Conservation (phyloP, 1,140 invertebrate species). For the honey bee (Apis mellifera) region DNA sequence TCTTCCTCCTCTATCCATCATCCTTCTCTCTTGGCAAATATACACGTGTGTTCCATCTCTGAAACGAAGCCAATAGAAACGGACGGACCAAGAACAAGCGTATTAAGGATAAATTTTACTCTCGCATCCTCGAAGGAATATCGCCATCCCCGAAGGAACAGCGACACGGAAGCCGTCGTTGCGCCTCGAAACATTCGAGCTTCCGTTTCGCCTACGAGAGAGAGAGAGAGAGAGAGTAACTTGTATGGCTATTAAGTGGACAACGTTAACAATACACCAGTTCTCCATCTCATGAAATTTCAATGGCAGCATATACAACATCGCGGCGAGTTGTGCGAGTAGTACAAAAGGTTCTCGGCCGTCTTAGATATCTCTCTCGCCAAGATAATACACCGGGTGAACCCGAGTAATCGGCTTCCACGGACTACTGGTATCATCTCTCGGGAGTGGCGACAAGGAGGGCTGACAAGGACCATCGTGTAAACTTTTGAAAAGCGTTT, state of each 20-base stretch:
- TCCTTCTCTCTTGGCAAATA: not conserved
- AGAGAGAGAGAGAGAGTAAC: not conserved
- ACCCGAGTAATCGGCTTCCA: slow-evolving; percentile 51
- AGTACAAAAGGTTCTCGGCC: slow-evolving; percentile 38
- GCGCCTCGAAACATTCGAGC: not conserved
- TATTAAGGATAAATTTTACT: not conserved
- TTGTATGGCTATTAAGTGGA: slow-evolving; percentile 60
- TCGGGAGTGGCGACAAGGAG: slow-evolving; percentile 9
- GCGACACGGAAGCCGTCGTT: not conserved
- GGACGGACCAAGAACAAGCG: not conserved
- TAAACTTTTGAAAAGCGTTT: slow-evolving; percentile 55
- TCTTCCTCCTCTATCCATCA: not conserved
- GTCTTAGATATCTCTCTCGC: slow-evolving; percentile 34
- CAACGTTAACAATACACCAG: slow-evolving; percentile 54
- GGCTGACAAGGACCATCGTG: slow-evolving; percentile 44
- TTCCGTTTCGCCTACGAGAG: not conserved
- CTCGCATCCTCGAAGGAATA: not conserved
- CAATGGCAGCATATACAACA: slow-evolving; percentile 51
- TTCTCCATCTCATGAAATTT: slow-evolving; percentile 56
- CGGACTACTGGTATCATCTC: slow-evolving; percentile 37
- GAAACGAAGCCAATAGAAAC: slow-evolving; percentile 4
- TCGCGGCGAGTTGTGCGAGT: slow-evolving; percentile 16
- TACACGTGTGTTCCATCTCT: not conserved
- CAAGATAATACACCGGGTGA: slow-evolving; percentile 47
- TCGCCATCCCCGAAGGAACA: not conserved